Evolutionary conservation across 2,888 invertebrate genomes (phyloP), one percentile per base, ranked within the genome.

Genomic region (Tanytarsus gracilentus): DNA sequence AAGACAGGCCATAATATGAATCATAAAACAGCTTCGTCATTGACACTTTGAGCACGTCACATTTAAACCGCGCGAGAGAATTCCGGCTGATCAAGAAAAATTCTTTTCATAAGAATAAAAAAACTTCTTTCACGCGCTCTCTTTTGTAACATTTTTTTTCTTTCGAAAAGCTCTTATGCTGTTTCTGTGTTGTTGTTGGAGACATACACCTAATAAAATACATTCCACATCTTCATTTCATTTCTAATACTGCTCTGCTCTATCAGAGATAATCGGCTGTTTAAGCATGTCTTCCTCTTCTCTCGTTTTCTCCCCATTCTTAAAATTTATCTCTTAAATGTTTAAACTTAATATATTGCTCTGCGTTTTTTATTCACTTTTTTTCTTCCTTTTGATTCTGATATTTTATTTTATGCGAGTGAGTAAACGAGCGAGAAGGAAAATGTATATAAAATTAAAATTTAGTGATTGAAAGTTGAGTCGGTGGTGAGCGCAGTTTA

Each of bases 371-470:
- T 56, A 27, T 29, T 14, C 29, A 48, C 48, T 48, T 48, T 40
- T 48, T 56, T n/a, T n/a, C n/a, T n/a, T n/a, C n/a, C n/a, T n/a
- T n/a, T n/a, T n/a, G n/a, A n/a, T n/a, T n/a, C n/a, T n/a, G n/a
- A n/a, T n/a, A n/a, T n/a, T n/a, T n/a, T n/a, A n/a, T n/a, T n/a
- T n/a, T n/a, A n/a, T n/a, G n/a, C 21, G 53, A 36, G 25, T 14
- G n/a, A 30, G n/a, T 4, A 18, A 56, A 36, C n/a, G 25, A 53
- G 29, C 18, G 55, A 55, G 23, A 53, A 30, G 27, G 39, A 53
- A 40, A 55, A 55, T 40, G 40, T 55, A 40, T 55, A 58, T 58
- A 58, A 58, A 58, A 58, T 58, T 58, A 58, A 58, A 48, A n/a
- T n/a, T n/a, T n/a, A n/a, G n/a, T n/a, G n/a, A n/a, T n/a, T n/a